These are phyloP conservation scores for Heteractis magnifica DNA, from an alignment of 92 coral and sea anemone genomes.

Conservation along the genomic window DNA sequence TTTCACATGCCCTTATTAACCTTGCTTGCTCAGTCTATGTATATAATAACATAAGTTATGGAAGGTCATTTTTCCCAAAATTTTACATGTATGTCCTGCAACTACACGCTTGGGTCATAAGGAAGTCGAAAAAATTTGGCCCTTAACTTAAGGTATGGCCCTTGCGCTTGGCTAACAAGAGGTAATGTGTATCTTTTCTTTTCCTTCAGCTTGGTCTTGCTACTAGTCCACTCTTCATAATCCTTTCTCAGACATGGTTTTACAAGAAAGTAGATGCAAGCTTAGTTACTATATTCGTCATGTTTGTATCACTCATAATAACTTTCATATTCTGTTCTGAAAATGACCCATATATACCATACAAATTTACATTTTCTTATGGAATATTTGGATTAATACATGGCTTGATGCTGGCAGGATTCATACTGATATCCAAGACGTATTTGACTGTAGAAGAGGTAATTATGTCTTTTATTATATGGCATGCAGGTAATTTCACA, in stretches of 20 bases:
- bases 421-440: slow-evolving; percentile 32
- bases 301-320: slow-evolving; percentile 20
- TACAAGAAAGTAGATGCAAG: slow-evolving; percentile 29
- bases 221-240: slow-evolving; percentile 20
- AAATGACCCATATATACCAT: slow-evolving; percentile 38
- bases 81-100: no score
- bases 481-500: no score
- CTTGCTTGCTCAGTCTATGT: no score
- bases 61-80: no score
- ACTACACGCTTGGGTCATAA: no score
- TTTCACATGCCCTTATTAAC: no score
- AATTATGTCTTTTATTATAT: background rate
- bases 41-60: no score
- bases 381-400: slow-evolving; percentile 37
- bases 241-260: slow-evolving; percentile 34
- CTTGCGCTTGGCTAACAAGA: no score
- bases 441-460: slow-evolving; percentile 33
- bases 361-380: slow-evolving; percentile 23
- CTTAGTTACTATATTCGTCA: slow-evolving; percentile 26
- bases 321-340: slow-evolving; percentile 40
- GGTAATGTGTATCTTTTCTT: background rate
- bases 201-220: slow-evolving; percentile 35
- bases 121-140: no score
- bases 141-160: no score
- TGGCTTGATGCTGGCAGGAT: slow-evolving; percentile 28